These are phyloP conservation scores for Vulpes lagopus DNA, from an alignment of 2,113 vertebrate genomes.

Conservation along the genomic window DNA sequence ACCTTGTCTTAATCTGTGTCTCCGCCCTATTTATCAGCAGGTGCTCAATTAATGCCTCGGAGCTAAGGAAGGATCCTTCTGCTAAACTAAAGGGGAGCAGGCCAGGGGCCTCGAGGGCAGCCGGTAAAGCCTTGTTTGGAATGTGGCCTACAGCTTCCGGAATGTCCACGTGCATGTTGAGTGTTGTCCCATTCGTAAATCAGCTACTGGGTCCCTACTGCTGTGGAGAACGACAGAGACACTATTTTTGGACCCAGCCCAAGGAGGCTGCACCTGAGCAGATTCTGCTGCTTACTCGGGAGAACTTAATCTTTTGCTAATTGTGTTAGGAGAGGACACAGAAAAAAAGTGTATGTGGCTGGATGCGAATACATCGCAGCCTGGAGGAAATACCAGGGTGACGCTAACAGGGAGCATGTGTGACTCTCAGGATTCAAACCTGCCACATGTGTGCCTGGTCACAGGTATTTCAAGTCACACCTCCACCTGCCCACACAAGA, in stretches of 20 bases:
- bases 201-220: background rate
- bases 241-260: background rate
- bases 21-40: background rate
- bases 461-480: background rate
- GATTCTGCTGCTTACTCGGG: background rate
- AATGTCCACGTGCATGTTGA: background rate
- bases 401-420: background rate
- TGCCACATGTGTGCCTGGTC: background rate
- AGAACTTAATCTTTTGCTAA: conserved; percentile 19
- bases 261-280: conserved; percentile 7
- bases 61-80: background rate
- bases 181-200: conserved; percentile 23
- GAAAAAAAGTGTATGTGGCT: background rate
- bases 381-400: conserved; percentile 31
- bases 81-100: background rate
- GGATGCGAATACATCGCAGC: background rate
- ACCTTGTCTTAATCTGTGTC: background rate
- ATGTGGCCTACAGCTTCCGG: background rate
- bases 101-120: background rate
- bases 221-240: background rate
- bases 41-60: background rate
- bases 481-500: background rate
- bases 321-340: background rate
- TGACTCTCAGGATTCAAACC: background rate
- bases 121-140: background rate